phyloP scores from a whole-genome alignment of 2,113 vertebrate genomes.

The Carettochelys insculpta region DNA sequence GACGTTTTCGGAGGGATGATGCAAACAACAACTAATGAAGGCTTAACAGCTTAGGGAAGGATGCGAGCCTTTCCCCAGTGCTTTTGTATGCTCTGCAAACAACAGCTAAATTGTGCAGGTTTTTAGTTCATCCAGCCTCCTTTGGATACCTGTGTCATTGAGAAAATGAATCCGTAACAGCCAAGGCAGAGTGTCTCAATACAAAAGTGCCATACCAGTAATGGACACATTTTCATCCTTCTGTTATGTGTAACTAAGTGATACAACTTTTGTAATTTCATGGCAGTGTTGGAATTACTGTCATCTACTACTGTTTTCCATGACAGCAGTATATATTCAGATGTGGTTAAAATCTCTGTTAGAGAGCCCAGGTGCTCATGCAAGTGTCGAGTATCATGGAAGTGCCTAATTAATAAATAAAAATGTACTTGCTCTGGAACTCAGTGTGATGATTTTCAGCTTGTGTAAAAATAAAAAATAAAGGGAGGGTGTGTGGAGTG shows the following conservation, averaged over 20 bases:
- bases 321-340: neutral
- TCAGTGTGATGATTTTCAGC: neutral
- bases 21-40: conserved; percentile 77
- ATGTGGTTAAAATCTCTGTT: neutral
- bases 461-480: accelerated
- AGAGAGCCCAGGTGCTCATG: neutral
- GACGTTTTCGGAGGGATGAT: conserved; percentile 74
- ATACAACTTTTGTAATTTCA: neutral
- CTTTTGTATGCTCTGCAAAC: neutral
- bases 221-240: neutral
- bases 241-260: neutral
- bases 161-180: neutral
- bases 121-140: neutral
- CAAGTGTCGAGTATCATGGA: neutral
- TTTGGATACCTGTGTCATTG: neutral
- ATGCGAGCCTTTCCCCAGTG: neutral
- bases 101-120: neutral
- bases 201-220: neutral
- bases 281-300: neutral
- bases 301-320: neutral
- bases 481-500: neutral
- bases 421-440: accelerated
- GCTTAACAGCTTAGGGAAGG: neutral
- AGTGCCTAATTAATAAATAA: neutral
- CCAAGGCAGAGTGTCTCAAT: neutral